Evolutionary conservation across 2,797 vertebrate genomes (phyloP), one percentile per base, ranked within the genome.

Genomic region (Cynodonichthys magdalenae): DNA sequence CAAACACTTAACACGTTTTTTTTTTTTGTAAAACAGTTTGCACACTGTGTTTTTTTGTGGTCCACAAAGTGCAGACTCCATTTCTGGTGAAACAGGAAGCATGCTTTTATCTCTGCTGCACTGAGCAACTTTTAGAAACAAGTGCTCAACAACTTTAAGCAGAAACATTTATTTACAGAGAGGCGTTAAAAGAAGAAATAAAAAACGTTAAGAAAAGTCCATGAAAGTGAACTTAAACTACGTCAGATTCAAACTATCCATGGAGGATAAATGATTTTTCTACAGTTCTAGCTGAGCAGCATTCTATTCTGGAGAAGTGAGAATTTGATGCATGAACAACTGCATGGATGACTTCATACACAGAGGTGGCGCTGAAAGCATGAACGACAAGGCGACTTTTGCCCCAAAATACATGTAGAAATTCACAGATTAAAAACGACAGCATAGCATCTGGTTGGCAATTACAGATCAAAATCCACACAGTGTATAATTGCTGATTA

Each of bases 81-180:
- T 81, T 91, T 90, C 83, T 85, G 78, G 59, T 79, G 67, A 91
- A 92, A 93, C 90, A 90, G 90, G 90, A 92, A 89, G 87, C 66
- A 58, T 42, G 77, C 42, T 77, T 89, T 87, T 88, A 87, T 91
- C 88, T 82, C 64, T 83, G 70, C 81, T 69, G 70, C 72, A 81
- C 65, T 54, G 69, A 76, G 79, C 70, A 82, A 78, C 69, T 69
- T 85, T 83, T 64, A 83, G 70, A 84, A 73, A 75, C 74, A 74
- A 59, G 74, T 63, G 63, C 62, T 71, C 56, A 63, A 19, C 29
- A 63, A 63, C 62, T 65, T 46, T 45, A 41, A 53, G 42, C 34
- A 12, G 81, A 51, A 44, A 14, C 59, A 53, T 71, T 20, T 55
- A 52, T 56, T 77, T 53, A 19, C 47, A 34, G 20, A 41, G 2